Base-by-base conservation (phyloP, 2,888 invertebrate genomes). In the Nymphalis c-album region DNA sequence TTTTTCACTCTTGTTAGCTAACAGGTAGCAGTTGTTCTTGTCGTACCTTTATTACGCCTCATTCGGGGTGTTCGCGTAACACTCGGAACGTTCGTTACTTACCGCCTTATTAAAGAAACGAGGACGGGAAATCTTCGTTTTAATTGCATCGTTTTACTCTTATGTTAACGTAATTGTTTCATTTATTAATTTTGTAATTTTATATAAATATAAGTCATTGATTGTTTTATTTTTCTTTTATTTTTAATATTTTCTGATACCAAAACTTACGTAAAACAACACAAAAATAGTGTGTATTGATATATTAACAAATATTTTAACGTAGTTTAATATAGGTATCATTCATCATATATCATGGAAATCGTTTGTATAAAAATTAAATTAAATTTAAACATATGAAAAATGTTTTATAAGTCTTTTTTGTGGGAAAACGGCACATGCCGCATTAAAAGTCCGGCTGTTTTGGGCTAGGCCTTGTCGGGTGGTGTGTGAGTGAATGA, bases 371-470 rank as follows among this genome's bases (percentile, higher is more conserved):
- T 1, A 51, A 58, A 50, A 40, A 59, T n/a, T n/a, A 18, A 58
- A 58, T 48, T n/a, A 26, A 50, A 8, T 59, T 13, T 26, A 31
- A 31, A 31, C 20, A 51, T 31, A 26, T 57, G n/a, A 57, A 57
- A 57, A 57, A 57, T 40, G 10, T 40, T 40, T 57, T 18, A 40
- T 40, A 66, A 71, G 53, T 69, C 64, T 62, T 71, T 69, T 71
- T 83, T 81, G 80, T 83, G 81, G 82, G 81, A 86, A 87, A 88
- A 87, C 81, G 84, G 85, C 87, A 86, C 86, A 87, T 86, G 87
- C 87, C 88, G 87, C 88, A 86, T 87, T 87, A 85, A 83, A 85
- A 88, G 86, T 89, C 87, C 85, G 85, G 82, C 87, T 85, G 87
- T 88, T 87, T 84, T 80, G 84, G 84, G 86, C 86, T 83, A 84